phyloP scores from a whole-genome alignment of 2,797 vertebrate species.

The Characodon lateralis region DNA sequence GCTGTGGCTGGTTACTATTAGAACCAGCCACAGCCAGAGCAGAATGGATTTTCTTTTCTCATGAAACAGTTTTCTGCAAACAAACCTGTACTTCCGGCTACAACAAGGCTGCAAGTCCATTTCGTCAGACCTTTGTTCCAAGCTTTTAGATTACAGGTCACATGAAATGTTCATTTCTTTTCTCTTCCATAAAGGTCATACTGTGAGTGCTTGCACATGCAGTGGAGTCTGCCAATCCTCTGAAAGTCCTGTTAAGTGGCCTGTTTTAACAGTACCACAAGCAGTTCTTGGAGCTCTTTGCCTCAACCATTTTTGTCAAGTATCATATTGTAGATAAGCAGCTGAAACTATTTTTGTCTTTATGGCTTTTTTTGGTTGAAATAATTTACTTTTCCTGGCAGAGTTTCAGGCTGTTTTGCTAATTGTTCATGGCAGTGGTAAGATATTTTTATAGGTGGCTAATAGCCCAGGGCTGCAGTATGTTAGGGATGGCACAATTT shows the following conservation, averaged over 20 bases:
- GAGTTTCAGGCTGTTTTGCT: not conserved
- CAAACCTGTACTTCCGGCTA: not conserved
- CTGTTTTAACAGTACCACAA: not conserved
- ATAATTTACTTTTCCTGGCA: not conserved
- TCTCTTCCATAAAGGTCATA: not conserved
- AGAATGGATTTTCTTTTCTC: not conserved
- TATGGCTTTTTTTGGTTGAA: not conserved
- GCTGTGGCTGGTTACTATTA: not conserved
- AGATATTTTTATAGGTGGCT: not conserved
- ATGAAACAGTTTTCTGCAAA: not conserved
- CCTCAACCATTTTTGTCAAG: not conserved
- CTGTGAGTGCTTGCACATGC: not conserved
- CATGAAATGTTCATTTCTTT: not conserved
- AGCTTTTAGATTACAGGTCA: not conserved
- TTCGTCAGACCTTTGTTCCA: not conserved
- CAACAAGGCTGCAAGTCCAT: not conserved
- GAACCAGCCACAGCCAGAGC: not conserved
- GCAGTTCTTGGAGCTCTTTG: not conserved
- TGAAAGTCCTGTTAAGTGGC: not conserved
- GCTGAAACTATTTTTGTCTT: not conserved
- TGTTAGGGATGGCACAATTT: not conserved
- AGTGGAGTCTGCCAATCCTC: not conserved
- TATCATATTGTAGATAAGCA: not conserved
- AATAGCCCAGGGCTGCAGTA: not conserved
- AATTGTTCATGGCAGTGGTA: not conserved